A percentile compares a stretch with the other conserved stretches of the same genome.
Conservation (phyloP, 2,888 invertebrate genomes). For the Balanococcus diminutus region DNA sequence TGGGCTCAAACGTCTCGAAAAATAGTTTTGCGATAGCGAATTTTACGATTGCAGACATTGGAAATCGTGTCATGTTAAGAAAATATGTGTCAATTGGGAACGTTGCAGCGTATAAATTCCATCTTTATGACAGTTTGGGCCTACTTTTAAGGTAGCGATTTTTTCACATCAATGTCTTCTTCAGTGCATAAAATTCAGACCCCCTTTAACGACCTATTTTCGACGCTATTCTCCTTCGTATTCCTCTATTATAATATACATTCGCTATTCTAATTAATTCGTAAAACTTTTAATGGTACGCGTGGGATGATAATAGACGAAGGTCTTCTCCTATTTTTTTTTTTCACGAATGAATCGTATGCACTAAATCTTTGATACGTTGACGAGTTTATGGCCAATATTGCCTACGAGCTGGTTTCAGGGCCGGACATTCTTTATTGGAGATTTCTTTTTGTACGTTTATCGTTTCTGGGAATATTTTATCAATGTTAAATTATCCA, state of each 20-base stretch:
- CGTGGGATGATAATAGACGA: background rate
- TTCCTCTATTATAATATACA: background rate
- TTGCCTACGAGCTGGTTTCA: background rate
- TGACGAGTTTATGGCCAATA: slow-evolving; percentile 37
- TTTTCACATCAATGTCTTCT: slow-evolving; percentile 1
- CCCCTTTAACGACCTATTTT: slow-evolving; percentile 24
- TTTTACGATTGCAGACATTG: slow-evolving; percentile 38
- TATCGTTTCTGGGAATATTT: background rate
- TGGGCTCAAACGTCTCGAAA: slow-evolving; percentile 43
- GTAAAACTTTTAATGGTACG: slow-evolving; percentile 29
- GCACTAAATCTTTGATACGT: background rate
- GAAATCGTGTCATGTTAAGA: slow-evolving; percentile 36
- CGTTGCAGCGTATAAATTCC: slow-evolving; percentile 12
- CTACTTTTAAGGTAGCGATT: slow-evolving; percentile 20
- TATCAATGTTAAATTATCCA: background rate
- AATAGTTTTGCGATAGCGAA: slow-evolving; percentile 36
- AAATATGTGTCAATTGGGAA: slow-evolving; percentile 43
- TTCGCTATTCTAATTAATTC: slow-evolving; percentile 19
- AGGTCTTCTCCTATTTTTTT: background rate
- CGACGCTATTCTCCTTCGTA: background rate
- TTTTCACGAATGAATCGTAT: background rate
- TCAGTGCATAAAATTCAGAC: background rate
- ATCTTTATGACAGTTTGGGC: slow-evolving; percentile 25
- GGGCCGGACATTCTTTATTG: background rate
- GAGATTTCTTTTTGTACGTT: background rate